Conservation (phyloP, 2,113 vertebrate genomes). For the Cricetomys ansorgei region DNA sequence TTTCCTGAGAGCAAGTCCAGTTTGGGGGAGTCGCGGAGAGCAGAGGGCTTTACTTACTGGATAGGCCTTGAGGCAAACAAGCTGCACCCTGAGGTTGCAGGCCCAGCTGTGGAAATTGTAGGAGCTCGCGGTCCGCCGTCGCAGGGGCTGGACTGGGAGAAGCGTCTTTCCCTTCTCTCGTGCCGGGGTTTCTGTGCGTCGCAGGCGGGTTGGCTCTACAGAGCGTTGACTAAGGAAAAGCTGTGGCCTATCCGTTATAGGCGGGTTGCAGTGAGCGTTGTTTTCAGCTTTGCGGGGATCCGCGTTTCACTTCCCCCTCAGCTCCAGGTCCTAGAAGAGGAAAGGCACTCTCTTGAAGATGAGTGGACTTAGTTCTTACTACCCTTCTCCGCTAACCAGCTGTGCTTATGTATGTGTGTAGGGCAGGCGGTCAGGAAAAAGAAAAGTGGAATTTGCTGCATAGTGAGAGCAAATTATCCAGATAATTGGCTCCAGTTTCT, state of each 20-base stretch:
- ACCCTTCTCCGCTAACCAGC: neutral
- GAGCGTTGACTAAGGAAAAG: neutral
- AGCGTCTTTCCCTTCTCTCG: neutral
- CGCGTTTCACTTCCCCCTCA: neutral
- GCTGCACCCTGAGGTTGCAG: neutral
- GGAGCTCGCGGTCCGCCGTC: neutral
- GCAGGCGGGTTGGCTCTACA: constrained; percentile 49
- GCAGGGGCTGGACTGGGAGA: fast-evolving
- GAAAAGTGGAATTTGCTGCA: constrained; percentile 73
- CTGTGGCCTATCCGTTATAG: constrained; percentile 16
- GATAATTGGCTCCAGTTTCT: constrained; percentile 75
- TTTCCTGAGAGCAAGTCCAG: neutral
- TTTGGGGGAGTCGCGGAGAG: neutral
- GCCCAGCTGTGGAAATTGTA: neutral
- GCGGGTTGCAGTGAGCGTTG: neutral
- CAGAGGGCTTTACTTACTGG: neutral
- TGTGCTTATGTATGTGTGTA: constrained; percentile 38
- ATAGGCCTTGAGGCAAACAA: neutral
- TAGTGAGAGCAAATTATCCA: constrained; percentile 76
- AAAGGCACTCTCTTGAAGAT: neutral
- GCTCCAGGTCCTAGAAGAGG: neutral
- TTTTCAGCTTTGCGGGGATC: constrained; percentile 13
- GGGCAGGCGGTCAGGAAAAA: neutral
- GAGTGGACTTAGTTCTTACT: constrained; percentile 18
- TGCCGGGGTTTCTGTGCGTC: neutral